Evolutionary conservation across 2,113 vertebrate species (phyloP), one percentile per base, ranked within the genome.

Genomic region (Lagopus leucura): DNA sequence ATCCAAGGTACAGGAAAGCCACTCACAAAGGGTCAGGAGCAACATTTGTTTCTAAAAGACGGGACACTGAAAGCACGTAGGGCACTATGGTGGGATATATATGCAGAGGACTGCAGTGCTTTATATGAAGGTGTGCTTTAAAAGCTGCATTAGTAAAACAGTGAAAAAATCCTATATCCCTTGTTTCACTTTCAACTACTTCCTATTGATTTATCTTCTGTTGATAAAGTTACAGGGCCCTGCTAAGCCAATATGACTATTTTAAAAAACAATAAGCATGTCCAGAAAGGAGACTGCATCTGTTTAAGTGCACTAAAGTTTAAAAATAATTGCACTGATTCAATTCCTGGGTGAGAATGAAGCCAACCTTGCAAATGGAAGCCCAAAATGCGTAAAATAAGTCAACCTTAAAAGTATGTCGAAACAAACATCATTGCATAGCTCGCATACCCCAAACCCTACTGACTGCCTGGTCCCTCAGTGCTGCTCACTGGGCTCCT

Each of bases 301-400:
- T 81, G 73, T 42, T 94, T 72, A 93, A 95, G 67, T 80, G 66
- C 36, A 75, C 57, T 90, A 2, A 52, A 81, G 47, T 75, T 92
- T 92, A 81, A 95, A 95, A 95, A 94, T 72, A 94, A 69, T 45
- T 75, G 34, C 40, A 69, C 52, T 93, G 85, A 90, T 95, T 88
- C 93, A 95, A 81, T 78, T 94, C 89, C 85, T 92, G 82, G 16
- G 61, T 88, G 89, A 95, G 54, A 82, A 86, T 78, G 76, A 90
- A 90, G 82, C 58, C 69, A 91, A 84, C 85, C 50, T 86, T 72
- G 65, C 1, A 0, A 93, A 95, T 61, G 43, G 79, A 57, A 89
- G 89, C 34, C 36, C 73, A 78, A 93, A 92, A 81, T 20, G 13
- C 58, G 61, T 22, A 72, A 82, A 86, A 88, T 54, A 91, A 92